phyloP scores from a whole-genome alignment of 1,140 invertebrate genomes.

The Rhopalosiphum maidis region DNA sequence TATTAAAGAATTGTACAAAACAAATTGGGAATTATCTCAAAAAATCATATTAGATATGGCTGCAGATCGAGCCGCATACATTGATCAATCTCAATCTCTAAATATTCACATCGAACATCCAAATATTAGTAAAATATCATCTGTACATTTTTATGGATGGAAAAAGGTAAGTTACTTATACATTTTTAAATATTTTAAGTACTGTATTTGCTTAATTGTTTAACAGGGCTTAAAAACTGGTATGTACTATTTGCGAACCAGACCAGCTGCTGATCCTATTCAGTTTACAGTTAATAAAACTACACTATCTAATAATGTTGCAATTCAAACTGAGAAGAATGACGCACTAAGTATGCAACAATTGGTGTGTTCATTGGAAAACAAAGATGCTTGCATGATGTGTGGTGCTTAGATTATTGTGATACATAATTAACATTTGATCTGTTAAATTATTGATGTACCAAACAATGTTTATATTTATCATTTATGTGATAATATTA shows the following conservation, averaged over 20 bases:
- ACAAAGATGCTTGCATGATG: slow-evolving; percentile 89
- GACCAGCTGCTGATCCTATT: slow-evolving; percentile 94
- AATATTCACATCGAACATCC: slow-evolving; percentile 97
- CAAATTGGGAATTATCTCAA: slow-evolving; percentile 98
- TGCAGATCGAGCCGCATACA: slow-evolving; percentile 95
- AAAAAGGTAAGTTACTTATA: slow-evolving; percentile 72
- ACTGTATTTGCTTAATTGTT: slow-evolving; percentile 20
- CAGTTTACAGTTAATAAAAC: slow-evolving; percentile 98
- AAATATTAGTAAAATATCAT: slow-evolving; percentile 91
- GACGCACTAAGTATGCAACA: slow-evolving; percentile 71
- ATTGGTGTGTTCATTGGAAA: slow-evolving; percentile 86
- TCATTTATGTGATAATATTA: not conserved
- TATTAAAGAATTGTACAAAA: slow-evolving; percentile 93
- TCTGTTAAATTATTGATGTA: not conserved
- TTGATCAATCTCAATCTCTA: slow-evolving; percentile 98
- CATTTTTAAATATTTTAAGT: not conserved
- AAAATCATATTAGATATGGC: slow-evolving; percentile 96
- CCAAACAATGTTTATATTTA: not conserved
- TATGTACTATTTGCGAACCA: slow-evolving; percentile 98
- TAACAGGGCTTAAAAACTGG: slow-evolving; percentile 93
- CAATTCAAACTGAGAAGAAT: slow-evolving; percentile 59
- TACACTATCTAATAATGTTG: slow-evolving; percentile 67
- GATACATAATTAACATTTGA: not conserved
- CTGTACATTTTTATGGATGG: slow-evolving; percentile 99
- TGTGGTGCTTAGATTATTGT: slow-evolving; percentile 66